These are phyloP conservation scores for Alosa alosa DNA, from an alignment of 2,113 vertebrate species.

Conservation along the genomic window DNA sequence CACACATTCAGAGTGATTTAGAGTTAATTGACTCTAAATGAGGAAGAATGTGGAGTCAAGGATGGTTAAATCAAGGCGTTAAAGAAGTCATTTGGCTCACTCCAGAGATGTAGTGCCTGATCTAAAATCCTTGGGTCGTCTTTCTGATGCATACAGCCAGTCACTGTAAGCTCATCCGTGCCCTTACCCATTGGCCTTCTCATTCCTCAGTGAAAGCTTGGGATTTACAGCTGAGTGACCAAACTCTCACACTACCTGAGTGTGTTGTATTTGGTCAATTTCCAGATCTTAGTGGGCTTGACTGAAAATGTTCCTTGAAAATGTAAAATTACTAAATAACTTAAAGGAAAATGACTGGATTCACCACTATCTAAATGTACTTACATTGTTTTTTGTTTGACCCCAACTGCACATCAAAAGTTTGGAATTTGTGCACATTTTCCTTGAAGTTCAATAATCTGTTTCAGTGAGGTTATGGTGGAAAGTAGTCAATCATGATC, in stretches of 20 bases:
- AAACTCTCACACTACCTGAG: background rate
- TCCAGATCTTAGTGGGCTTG: background rate
- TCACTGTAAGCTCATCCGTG: background rate
- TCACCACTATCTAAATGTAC: background rate
- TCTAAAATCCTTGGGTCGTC: background rate
- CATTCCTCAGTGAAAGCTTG: background rate
- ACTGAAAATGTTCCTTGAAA: background rate
- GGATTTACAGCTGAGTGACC: background rate
- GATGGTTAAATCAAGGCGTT: background rate
- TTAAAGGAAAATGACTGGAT: background rate
- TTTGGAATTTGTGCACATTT: background rate
- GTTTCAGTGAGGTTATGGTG: background rate
- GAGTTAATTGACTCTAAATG: background rate
- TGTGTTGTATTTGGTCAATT: background rate
- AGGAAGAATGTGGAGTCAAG: background rate
- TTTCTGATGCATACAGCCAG: background rate
- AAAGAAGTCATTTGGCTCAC: background rate
- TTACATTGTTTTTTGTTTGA: background rate
- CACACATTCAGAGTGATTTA: background rate
- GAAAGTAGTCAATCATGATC: background rate
- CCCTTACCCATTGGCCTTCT: background rate
- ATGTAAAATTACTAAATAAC: background rate
- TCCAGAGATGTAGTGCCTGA: background rate
- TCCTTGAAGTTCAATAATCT: background rate
- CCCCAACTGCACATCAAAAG: conserved; percentile 11